phyloP scores from a whole-genome alignment of 2,888 invertebrate species.

The Lithodes maja region DNA sequence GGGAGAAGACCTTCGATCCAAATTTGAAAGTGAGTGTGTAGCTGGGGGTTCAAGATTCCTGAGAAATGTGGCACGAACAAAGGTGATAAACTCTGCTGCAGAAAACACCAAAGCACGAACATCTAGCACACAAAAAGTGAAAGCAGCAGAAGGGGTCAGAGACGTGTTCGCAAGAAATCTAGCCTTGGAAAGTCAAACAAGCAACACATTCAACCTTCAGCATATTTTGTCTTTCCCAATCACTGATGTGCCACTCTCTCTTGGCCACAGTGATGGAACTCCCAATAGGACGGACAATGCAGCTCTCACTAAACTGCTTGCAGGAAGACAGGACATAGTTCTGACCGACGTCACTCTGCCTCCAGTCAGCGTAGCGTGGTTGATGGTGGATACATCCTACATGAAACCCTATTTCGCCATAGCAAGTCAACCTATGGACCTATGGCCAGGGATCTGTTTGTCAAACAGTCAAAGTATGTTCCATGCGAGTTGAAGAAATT shows the following conservation, averaged over 20 bases:
- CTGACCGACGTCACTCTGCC: too few relatives aligned
- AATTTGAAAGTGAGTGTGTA: too few relatives aligned
- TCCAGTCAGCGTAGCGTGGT: too few relatives aligned
- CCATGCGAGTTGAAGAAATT: too few relatives aligned
- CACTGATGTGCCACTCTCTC: background rate
- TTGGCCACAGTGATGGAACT: background rate
- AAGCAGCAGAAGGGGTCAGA: conserved; percentile 7
- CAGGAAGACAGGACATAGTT: too few relatives aligned
- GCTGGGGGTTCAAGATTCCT: too few relatives aligned
- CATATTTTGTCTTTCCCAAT: background rate
- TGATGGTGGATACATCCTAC: too few relatives aligned
- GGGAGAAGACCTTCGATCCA: too few relatives aligned
- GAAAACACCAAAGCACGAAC: background rate
- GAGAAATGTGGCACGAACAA: conserved; percentile 5
- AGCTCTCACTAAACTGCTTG: background rate
- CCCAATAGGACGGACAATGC: background rate
- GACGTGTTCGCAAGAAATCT: background rate
- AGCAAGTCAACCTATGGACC: too few relatives aligned
- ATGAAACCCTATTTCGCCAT: too few relatives aligned
- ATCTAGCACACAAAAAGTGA: background rate
- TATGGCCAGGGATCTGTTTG: too few relatives aligned
- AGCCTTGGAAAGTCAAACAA: background rate
- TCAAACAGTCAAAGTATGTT: too few relatives aligned
- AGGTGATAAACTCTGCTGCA: background rate
- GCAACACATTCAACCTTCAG: background rate